phyloP scores from a whole-genome alignment of 1,140 invertebrate species.

The Drosophila tropicalis region DNA sequence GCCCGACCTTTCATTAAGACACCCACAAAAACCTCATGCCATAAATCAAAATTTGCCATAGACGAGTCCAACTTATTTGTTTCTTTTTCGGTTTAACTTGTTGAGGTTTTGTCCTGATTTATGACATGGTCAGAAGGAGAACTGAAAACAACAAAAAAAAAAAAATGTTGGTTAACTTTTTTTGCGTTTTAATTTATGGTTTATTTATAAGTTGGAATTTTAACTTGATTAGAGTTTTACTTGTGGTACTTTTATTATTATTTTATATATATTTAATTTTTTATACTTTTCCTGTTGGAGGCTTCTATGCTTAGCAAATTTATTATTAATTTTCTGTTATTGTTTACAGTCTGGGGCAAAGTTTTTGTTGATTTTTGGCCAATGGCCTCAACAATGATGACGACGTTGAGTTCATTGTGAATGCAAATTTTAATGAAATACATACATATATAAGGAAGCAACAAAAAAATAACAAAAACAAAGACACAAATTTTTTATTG shows the following conservation, averaged over 20 bases:
- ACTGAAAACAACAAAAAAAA: neutral
- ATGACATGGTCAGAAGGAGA: neutral
- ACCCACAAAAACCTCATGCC: neutral
- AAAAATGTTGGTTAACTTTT: slow-evolving; percentile 2
- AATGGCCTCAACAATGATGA: neutral
- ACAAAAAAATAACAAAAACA: neutral
- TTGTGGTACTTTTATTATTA: neutral
- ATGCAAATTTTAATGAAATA: slow-evolving; percentile 17
- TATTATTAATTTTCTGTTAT: slow-evolving; percentile 15
- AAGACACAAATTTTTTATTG: slow-evolving; percentile 16
- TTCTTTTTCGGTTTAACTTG: slow-evolving; percentile 8
- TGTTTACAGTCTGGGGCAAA: slow-evolving; percentile 4
- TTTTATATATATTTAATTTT: neutral
- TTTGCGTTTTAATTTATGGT: slow-evolving; percentile 7
- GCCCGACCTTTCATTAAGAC: slow-evolving; percentile 10
- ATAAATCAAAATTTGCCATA: slow-evolving; percentile 14
- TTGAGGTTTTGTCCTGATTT: slow-evolving; percentile 8
- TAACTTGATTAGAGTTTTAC: slow-evolving; percentile 13
- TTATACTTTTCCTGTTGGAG: neutral
- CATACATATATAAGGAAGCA: neutral
- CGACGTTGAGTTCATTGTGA: slow-evolving; percentile 5
- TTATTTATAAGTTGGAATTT: slow-evolving; percentile 8
- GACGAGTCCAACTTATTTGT: slow-evolving; percentile 11
- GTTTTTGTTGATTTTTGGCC: slow-evolving; percentile 13
- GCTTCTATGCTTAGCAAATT: slow-evolving; percentile 3